These are phyloP conservation scores for Bubo blakistoni DNA, from an alignment of 2,113 vertebrate genomes.

Conservation along the genomic window DNA sequence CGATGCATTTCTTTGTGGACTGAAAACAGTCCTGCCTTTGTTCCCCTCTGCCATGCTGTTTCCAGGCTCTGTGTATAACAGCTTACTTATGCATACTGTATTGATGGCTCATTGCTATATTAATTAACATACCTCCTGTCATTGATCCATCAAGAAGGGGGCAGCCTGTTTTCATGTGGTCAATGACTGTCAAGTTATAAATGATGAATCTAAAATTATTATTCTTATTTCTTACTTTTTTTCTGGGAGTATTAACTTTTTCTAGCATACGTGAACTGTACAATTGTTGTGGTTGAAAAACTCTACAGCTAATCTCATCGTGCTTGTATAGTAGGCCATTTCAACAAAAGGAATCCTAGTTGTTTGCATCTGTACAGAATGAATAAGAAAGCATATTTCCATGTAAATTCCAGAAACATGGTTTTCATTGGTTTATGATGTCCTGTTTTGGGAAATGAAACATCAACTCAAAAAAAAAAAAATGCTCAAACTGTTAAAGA, in stretches of 20 bases:
- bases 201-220: background rate
- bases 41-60: constrained; percentile 2
- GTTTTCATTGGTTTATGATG: background rate
- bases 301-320: background rate
- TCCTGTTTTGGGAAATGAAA: background rate
- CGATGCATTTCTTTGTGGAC: constrained; percentile 19
- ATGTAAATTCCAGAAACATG: background rate
- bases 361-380: background rate
- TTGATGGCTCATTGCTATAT: background rate
- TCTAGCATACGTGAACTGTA: background rate
- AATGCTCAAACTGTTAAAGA: background rate
- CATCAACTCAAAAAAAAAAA: background rate
- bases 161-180: background rate
- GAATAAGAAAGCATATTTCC: background rate
- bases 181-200: background rate
- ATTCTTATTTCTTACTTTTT: background rate
- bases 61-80: background rate
- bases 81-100: background rate
- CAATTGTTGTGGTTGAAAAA: background rate
- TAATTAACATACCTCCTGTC: constrained; percentile 1
- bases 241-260: background rate
- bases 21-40: constrained; percentile 44
- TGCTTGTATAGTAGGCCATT: background rate
- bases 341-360: background rate
- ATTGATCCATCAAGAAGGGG: background rate